Base-by-base conservation (phyloP, 2,113 vertebrate genomes). In the Anhinga rufa region DNA sequence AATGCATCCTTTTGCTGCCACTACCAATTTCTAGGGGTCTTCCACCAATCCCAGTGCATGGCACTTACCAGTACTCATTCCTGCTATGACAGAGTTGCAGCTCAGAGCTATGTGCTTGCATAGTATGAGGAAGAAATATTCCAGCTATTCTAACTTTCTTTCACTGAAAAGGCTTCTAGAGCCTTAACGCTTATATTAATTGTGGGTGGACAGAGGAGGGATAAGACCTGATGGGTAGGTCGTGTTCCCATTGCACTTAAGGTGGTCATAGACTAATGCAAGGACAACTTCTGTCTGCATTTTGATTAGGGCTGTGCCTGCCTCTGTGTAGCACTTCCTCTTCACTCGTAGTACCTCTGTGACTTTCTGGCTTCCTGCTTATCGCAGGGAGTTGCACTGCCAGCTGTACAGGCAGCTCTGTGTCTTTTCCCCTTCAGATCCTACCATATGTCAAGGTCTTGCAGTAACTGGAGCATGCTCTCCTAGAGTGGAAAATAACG, bases 211-310 rank as follows among this genome's bases (percentile, higher is more conserved):
- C n/a, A 83, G 69, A 84, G 17, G n/a, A 77, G 9, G n/a, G 16
- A 25, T 25, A 46, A 88, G 19, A 17, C 25, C 49, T 18, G 9
- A 17, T 5, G 12, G 26, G 16, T 60, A 12, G 40, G 31, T 29
- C 6, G 4, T 1, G 1, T 26, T 77, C 17, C 49, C 12, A 3
- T 49, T 28, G n/a, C 17, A 36, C 1, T 0, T 12, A 4, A n/a
- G 10, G 34, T 32, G 22, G 20, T 70, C 20, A 5, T 12, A 75
- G 22, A 16, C 9, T 70, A 40, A 24, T 0, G 4, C 32, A 78
- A 77, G 26, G 31, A 32, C 4, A 42, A 3, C 20, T 88, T 46
- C 79, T 70, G 10, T 24, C 51, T 52, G 51, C 0, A 0, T 13
- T 86, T 74, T 78, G 24, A 3, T 52, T 36, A 71, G 42, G 26